Evolutionary conservation across 2,888 invertebrate species (phyloP), one percentile per base, ranked within the genome.

Genomic region (Cryptocephalus moraei): DNA sequence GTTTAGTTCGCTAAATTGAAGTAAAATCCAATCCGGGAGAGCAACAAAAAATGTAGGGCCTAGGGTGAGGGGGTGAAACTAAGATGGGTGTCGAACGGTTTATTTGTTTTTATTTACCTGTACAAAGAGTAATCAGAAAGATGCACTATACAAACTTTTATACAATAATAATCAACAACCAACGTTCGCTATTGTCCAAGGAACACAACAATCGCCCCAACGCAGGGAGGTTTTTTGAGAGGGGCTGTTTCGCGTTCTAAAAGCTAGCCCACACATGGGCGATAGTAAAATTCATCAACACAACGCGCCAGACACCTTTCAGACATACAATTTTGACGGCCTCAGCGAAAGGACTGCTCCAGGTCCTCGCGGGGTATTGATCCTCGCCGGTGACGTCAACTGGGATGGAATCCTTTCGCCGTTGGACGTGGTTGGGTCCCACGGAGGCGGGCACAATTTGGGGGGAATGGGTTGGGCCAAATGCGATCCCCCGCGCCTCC

Each of bases 181-280:
- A 22, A 12, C 11, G n/a, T n/a, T 11, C 36, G 12, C 36, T 12
- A 11, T 12, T 12, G 12, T 46, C 14, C 33, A 33, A 31, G 31
- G 33, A 34, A 51, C 49, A 75, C 91, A 92, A 77, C 90, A 90
- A 79, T 92, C 92, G 74, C 91, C 91, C 92, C 92, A 92, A 76
- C 92, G 86, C 69, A 92, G 84, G 75, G 91, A 91, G 76, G 92
- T 92, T 82, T 91, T 91, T 80, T 91, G 91, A 77, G 91, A 91
- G 81, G 92, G 92, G 80, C 89, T 91, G 79, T 92, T 92, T 76
- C 91, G 87, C 74, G 91, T 91, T 78, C 85, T 91, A 84, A 91
- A 91, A 77, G 85, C 88, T 85, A 90, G 82, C 80, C 90, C 89
- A 81, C 86, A 90, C 91, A 91, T 91, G 87, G 84, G 84, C 84